Conservation (phyloP, 2,888 invertebrate species). For the Eupithecia tripunctaria region DNA sequence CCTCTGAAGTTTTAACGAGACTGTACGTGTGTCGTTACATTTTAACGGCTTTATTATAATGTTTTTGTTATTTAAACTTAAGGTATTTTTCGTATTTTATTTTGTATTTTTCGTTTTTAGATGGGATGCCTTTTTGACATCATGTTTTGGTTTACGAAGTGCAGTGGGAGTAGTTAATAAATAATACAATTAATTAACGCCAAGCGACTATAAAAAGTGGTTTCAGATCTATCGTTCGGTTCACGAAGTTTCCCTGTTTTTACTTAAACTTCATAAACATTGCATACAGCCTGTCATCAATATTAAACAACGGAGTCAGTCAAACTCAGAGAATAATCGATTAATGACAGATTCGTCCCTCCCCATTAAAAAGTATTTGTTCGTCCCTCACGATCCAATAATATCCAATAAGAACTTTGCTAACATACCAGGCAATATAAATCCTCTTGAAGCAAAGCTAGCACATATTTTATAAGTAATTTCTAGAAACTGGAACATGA, state of each 20-base stretch:
- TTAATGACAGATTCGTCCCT: too few relatives aligned
- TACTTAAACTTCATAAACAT: neutral
- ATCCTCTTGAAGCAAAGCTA: neutral
- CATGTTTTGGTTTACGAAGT: neutral
- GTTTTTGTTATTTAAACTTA: neutral
- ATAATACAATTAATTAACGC: neutral
- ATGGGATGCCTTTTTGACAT: neutral
- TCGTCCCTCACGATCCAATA: too few relatives aligned
- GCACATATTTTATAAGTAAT: neutral
- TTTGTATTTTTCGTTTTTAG: neutral
- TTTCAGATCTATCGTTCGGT: neutral
- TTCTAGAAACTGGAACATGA: neutral
- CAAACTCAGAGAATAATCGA: neutral
- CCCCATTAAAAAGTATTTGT: too few relatives aligned
- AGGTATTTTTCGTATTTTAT: neutral
- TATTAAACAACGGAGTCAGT: neutral
- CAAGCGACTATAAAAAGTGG: neutral
- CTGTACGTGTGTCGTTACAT: slow-evolving; percentile 1
- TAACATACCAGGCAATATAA: neutral
- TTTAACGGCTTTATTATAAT: slow-evolving; percentile 3
- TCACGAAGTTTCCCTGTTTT: neutral
- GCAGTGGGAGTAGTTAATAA: too few relatives aligned
- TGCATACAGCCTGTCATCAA: neutral
- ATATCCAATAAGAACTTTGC: neutral
- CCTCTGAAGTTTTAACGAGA: slow-evolving; percentile 6